These are phyloP conservation scores for Chauna torquata DNA, from an alignment of 2,113 vertebrate genomes.

Conservation along the genomic window DNA sequence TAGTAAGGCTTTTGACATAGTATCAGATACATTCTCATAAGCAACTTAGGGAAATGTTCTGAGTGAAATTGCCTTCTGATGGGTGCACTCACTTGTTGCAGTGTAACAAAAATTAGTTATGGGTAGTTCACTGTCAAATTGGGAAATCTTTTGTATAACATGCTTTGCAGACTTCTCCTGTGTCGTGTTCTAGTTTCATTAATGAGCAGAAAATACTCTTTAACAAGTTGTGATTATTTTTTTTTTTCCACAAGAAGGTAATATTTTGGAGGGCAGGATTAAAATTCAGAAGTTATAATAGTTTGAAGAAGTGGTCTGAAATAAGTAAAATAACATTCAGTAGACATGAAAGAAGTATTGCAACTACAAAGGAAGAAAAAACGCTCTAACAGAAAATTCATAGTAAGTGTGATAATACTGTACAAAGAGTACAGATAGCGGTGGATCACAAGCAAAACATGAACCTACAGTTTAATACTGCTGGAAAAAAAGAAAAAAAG, in stretches of 20 bases:
- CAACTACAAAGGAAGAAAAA: not conserved
- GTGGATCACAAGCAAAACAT: not conserved
- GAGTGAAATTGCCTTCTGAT: conserved; percentile 42
- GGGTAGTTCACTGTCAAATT: not conserved
- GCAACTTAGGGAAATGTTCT: not conserved
- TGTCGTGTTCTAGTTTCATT: not conserved
- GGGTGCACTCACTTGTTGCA: conserved; percentile 20
- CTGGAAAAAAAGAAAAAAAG: not conserved
- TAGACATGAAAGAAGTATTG: not conserved
- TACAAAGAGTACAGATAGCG: not conserved
- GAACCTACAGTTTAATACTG: not conserved
- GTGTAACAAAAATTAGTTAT: not conserved
- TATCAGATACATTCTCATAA: not conserved
- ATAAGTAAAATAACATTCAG: not conserved
- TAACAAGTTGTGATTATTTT: not conserved
- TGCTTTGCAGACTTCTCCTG: not conserved
- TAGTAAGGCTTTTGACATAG: conserved; percentile 12
- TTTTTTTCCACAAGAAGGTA: not conserved
- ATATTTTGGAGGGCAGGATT: not conserved
- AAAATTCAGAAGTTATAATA: not conserved
- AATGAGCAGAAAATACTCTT: not conserved
- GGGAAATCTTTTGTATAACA: not conserved
- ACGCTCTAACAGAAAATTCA: not conserved
- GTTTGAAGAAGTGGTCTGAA: not conserved
- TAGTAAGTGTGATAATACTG: not conserved